Evolutionary conservation across 2,113 vertebrate genomes (phyloP).

Genomic region (Macrotus californicus): DNA sequence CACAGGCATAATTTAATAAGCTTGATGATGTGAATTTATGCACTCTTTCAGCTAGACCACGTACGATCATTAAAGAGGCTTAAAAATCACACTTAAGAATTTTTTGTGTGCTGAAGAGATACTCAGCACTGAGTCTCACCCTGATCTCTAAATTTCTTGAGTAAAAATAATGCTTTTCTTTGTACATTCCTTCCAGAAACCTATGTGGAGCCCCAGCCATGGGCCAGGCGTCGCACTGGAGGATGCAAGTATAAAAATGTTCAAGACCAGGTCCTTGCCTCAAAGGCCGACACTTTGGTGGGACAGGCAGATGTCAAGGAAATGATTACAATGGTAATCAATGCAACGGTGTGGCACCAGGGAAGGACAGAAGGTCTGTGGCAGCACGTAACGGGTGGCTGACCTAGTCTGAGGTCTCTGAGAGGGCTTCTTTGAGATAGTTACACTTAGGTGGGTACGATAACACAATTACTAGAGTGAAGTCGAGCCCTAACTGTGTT

Average conservation of each 20-base stretch:
- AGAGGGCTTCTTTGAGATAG: neutral
- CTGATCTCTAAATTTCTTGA: neutral
- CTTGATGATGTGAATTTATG: neutral
- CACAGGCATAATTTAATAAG: conserved; percentile 25
- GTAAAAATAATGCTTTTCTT: neutral
- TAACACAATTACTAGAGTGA: neutral
- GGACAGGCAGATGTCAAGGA: neutral
- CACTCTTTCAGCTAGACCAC: neutral
- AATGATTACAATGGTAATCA: neutral
- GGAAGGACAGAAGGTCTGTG: neutral
- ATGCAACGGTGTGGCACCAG: neutral
- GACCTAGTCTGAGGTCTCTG: neutral
- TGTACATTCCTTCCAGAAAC: neutral
- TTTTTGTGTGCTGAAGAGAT: neutral
- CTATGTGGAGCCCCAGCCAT: neutral
- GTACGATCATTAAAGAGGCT: neutral
- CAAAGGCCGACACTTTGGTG: neutral
- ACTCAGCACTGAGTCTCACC: neutral
- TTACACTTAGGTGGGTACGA: neutral
- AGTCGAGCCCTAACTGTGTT: neutral
- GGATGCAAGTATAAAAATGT: neutral
- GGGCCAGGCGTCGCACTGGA: neutral
- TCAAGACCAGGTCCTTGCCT: neutral
- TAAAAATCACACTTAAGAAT: neutral
- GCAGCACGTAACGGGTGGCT: neutral